Base-by-base conservation (phyloP, 2,888 invertebrate species). In the Caenorhabditis japonica region DNA sequence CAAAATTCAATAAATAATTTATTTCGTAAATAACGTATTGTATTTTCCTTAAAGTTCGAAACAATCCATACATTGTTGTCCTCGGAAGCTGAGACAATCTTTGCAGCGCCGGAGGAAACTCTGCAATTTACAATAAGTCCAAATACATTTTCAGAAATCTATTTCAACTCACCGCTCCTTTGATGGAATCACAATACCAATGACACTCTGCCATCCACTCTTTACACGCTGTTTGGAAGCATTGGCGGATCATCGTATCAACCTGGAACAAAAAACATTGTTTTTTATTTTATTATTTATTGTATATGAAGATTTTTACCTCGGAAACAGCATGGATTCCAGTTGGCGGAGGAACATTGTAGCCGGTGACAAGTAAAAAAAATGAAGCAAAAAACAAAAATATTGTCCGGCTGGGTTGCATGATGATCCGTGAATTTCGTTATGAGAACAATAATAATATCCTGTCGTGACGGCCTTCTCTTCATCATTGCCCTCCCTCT, bases 131-230 rank as follows among this genome's bases (percentile, higher is more conserved):
- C 5, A 27, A 38, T 21, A 4, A 39, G 5, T 44, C 7, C 5
- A 55, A n/a, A n/a, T n/a, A 5, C 15, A 17, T 19, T 33, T 10
- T 2, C 4, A 13, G 0, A 10, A 30, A 23, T 15, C 3, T 10
- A 41, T 5, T 21, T 4, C 34, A 60, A 62, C 71, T 69, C 17
- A 83, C 82, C 34, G 59, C 70, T 66, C 79, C 80, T 79, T 83
- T 83, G 25, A 77, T 56, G 34, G 81, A 69, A 60, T 84, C 84
- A 46, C 84, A 84, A 61, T 72, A 81, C 83, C 83, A 84, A 49
- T 83, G 83, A 56, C 83, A 84, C 33, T 84, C 84, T 17, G 81
- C 72, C 80, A 84, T 83, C 83, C 83, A 84, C 53, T 84, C 81
- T 58, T 82, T 82, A 76, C 84, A 84, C 13, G 77, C 58, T 17